A percentile compares a stretch with the other conserved stretches of the same genome.
These are phyloP conservation scores for Takifugu flavidus DNA, from an alignment of 2,113 vertebrate species.

Conservation along the genomic window DNA sequence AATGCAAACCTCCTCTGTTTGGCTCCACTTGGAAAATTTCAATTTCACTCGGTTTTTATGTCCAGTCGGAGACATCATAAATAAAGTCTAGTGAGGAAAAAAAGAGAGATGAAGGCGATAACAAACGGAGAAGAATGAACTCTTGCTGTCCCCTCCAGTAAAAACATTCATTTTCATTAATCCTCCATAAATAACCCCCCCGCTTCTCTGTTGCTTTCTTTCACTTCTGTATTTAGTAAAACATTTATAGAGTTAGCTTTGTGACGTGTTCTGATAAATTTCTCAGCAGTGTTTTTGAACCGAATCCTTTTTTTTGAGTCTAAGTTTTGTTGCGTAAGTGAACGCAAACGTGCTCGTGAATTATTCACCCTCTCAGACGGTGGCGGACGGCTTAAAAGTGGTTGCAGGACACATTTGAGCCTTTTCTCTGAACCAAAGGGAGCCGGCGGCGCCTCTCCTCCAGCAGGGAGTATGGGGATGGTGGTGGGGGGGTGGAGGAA, in stretches of 20 bases:
- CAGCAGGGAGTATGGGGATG: no score
- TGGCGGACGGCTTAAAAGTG: slow-evolving; percentile 13
- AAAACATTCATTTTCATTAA: slow-evolving; percentile 30
- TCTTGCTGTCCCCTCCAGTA: slow-evolving; percentile 17
- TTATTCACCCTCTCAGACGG: slow-evolving; percentile 63
- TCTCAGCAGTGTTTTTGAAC: slow-evolving; percentile 70
- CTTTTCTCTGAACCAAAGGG: no score
- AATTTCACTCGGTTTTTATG: background rate
- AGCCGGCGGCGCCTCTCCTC: no score
- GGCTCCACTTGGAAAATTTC: slow-evolving; percentile 20
- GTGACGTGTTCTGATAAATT: slow-evolving; percentile 76
- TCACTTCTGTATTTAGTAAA: slow-evolving; percentile 57
- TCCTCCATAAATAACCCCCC: slow-evolving; percentile 48
- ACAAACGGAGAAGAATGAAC: slow-evolving; percentile 42
- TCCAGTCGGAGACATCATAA: slow-evolving; percentile 38
- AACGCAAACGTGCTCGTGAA: slow-evolving; percentile 60
- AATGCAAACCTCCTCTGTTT: slow-evolving; percentile 18
- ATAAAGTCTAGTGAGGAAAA: slow-evolving; percentile 28
- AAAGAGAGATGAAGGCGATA: slow-evolving; percentile 37
- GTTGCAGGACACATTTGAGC: no score
- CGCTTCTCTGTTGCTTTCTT: slow-evolving; percentile 14
- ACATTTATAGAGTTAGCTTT: slow-evolving; percentile 71
- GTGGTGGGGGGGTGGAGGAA: no score
- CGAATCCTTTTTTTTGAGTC: slow-evolving; percentile 32
- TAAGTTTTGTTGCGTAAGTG: slow-evolving; percentile 64